phyloP scores from a whole-genome alignment of 2,113 vertebrate genomes.

The Panthera leo region DNA sequence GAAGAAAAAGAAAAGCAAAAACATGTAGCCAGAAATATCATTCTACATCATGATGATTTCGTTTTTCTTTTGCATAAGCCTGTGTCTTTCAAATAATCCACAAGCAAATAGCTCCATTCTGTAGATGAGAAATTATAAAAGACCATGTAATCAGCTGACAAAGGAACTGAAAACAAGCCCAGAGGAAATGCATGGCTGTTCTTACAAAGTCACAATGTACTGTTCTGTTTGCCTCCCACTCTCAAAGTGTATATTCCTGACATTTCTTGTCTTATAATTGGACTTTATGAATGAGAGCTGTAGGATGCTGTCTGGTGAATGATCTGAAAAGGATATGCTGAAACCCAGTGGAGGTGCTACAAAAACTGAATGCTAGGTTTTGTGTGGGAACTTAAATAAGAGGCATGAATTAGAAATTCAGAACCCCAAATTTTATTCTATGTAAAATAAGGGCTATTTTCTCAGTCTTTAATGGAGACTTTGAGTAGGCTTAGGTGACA shows the following conservation, averaged over 20 bases:
- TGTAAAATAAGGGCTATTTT: constrained; percentile 50
- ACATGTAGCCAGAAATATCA: constrained; percentile 77
- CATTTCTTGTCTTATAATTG: constrained; percentile 85
- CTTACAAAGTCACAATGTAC: constrained; percentile 84
- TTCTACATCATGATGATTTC: constrained; percentile 80
- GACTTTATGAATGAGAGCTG: constrained; percentile 87
- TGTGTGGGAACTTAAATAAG: constrained; percentile 49
- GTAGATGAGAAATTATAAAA: constrained; percentile 89
- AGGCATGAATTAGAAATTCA: constrained; percentile 67
- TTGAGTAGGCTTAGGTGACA: background rate
- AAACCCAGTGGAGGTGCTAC: constrained; percentile 72
- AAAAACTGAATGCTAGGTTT: constrained; percentile 61
- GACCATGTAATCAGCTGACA: constrained; percentile 92
- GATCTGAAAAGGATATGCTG: constrained; percentile 76
- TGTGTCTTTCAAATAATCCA: constrained; percentile 88
- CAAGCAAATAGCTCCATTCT: constrained; percentile 88
- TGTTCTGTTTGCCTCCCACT: constrained; percentile 86
- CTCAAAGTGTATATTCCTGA: constrained; percentile 84
- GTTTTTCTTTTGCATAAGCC: constrained; percentile 88
- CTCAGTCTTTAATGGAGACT: background rate
- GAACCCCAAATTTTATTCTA: constrained; percentile 51
- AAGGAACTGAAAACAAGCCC: constrained; percentile 88
- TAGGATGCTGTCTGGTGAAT: constrained; percentile 82
- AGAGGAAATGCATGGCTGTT: constrained; percentile 83
- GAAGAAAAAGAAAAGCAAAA: constrained; percentile 66